These are phyloP conservation scores for Enteromius thamalakanensis DNA, from an alignment of 2,797 vertebrate genomes.

Conservation along the genomic window DNA sequence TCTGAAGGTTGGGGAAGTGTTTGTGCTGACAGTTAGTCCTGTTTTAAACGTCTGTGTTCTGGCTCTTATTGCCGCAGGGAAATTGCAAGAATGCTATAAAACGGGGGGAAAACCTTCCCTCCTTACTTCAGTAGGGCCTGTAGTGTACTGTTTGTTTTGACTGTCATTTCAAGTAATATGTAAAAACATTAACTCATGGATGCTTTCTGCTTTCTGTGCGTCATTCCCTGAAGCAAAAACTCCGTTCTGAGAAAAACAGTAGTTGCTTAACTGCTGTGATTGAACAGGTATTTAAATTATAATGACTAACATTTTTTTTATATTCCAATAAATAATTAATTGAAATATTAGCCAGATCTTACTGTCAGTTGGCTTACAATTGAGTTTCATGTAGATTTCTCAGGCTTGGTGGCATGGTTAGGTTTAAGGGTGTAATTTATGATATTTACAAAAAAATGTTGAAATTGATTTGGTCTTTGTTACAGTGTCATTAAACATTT, in stretches of 20 bases:
- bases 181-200: slow-evolving; percentile 64
- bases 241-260: not conserved
- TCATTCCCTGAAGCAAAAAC: not conserved
- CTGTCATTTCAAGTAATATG: not conserved
- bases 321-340: too few species aligned
- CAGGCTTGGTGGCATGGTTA: not conserved
- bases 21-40: slow-evolving; percentile 85
- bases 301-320: too few species aligned
- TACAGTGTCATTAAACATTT: too few species aligned
- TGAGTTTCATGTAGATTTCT: not conserved
- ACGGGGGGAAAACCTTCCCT: slow-evolving; percentile 64
- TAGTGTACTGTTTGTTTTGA: not conserved
- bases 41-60: slow-evolving; percentile 85
- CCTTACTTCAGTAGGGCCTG: not conserved
- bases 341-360: too few species aligned
- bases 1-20: slow-evolving; percentile 93
- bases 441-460: not conserved
- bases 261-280: not conserved
- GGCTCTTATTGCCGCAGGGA: slow-evolving; percentile 81
- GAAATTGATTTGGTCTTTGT: too few species aligned
- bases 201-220: slow-evolving; percentile 63
- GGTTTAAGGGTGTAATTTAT: not conserved
- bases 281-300: not conserved
- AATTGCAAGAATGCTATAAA: slow-evolving; percentile 81
- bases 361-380: not conserved